A percentile compares a stretch with the other conserved stretches of the same genome.
Conservation (phyloP, 35 echinoderm and acorn worm genomes). For the Lytechinus pictus region DNA sequence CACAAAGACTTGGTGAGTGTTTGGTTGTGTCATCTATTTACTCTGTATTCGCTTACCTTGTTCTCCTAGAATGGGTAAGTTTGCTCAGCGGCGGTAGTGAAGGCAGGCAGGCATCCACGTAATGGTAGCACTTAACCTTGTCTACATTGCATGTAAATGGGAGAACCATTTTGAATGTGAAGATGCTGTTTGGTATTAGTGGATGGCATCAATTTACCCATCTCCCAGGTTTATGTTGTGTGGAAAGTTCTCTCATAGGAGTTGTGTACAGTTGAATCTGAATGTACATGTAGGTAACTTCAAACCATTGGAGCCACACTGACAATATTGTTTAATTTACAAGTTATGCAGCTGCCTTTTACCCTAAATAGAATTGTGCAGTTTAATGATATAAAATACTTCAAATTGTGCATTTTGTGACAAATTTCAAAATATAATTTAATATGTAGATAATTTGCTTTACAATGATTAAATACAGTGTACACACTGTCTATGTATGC, state of each 20-base stretch:
- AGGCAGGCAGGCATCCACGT: neutral
- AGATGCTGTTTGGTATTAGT: neutral
- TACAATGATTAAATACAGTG: too few relatives aligned
- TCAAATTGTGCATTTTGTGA: too few relatives aligned
- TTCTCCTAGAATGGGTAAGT: neutral
- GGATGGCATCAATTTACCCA: neutral
- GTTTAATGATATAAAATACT: too few relatives aligned
- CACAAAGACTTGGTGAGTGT: neutral
- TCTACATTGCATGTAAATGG: neutral
- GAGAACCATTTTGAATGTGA: conserved; percentile 16
- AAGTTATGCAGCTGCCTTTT: too few relatives aligned
- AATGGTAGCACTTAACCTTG: conserved; percentile 11
- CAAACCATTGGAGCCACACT: too few relatives aligned
- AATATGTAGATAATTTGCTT: too few relatives aligned
- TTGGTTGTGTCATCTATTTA: conserved; percentile 1
- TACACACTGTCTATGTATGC: too few relatives aligned
- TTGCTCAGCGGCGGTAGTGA: neutral
- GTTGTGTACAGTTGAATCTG: neutral
- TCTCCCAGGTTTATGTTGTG: neutral
- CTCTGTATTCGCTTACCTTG: neutral
- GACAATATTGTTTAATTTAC: too few relatives aligned
- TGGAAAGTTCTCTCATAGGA: neutral
- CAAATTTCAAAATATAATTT: too few relatives aligned
- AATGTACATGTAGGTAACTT: too few relatives aligned
- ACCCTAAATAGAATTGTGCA: too few relatives aligned